Evolutionary conservation across 2,113 vertebrate genomes (phyloP).

Genomic region (Panurus biarmicus): DNA sequence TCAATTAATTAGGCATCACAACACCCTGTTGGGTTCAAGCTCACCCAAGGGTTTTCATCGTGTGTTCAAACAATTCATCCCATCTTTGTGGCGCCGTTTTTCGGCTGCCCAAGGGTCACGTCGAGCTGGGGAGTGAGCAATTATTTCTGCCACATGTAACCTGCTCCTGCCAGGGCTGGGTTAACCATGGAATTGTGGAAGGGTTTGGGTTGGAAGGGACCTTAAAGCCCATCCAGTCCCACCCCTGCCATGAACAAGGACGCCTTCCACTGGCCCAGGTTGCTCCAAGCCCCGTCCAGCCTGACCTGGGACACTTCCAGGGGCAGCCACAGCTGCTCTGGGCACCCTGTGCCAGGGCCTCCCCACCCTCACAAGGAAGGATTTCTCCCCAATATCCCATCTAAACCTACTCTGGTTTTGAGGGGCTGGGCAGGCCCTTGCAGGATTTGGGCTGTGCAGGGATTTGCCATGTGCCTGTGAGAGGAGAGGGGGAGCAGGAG

Average conservation of each 20-base stretch:
- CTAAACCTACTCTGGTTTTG: background rate
- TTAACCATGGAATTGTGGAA: background rate
- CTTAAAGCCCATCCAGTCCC: background rate
- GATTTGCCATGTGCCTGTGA: fast-evolving
- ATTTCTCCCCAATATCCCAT: background rate
- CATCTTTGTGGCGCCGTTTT: background rate
- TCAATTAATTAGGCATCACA: constrained; percentile 39
- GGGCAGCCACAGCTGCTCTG: background rate
- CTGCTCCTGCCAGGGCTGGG: background rate
- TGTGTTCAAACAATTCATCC: background rate
- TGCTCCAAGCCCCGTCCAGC: fast-evolving
- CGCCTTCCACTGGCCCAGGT: fast-evolving
- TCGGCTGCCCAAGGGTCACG: background rate
- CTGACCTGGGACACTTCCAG: background rate
- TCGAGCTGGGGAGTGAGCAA: background rate
- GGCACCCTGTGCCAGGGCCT: background rate
- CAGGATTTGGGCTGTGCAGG: background rate
- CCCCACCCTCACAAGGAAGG: fast-evolving
- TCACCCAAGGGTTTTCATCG: background rate
- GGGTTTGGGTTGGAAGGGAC: background rate
- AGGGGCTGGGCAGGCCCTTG: background rate
- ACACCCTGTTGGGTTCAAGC: background rate
- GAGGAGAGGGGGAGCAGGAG: background rate
- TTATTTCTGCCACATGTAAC: background rate
- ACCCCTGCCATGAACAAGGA: background rate